Percentiles rank a stretch among this genome's conserved stretches.
These are phyloP conservation scores for Alca torda DNA, from an alignment of 2,797 vertebrate species.

Conservation along the genomic window DNA sequence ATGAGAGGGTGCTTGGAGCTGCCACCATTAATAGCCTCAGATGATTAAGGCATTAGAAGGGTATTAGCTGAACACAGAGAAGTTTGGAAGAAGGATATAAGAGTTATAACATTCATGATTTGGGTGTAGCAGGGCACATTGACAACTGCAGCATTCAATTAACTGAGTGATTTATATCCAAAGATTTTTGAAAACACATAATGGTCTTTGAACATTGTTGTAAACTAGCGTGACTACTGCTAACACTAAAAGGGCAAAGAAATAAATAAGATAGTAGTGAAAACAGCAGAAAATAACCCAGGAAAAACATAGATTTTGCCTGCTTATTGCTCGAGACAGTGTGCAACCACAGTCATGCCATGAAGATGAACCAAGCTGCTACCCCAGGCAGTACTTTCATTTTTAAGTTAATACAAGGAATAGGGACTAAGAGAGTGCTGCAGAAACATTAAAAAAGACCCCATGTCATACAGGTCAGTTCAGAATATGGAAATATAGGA, in stretches of 20 bases:
- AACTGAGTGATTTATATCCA: background rate
- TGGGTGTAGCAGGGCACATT: background rate
- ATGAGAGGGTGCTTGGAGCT: background rate
- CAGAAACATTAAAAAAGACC: background rate
- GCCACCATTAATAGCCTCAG: background rate
- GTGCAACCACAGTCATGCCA: fast-evolving
- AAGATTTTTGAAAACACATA: background rate
- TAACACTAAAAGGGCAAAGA: background rate
- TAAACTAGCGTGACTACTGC: background rate
- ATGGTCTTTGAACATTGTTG: background rate
- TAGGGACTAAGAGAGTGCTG: background rate
- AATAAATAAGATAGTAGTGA: background rate
- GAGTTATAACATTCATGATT: background rate
- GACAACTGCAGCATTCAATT: background rate
- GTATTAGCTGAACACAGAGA: background rate
- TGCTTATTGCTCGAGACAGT: background rate
- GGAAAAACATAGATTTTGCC: background rate
- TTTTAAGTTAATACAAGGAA: background rate
- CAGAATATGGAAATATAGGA: background rate
- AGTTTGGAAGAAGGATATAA: background rate
- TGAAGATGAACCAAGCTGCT: background rate
- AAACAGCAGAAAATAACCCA: background rate
- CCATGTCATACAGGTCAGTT: background rate
- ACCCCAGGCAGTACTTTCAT: background rate
- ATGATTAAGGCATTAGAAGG: background rate